These are phyloP conservation scores for Microcebus griseorufus DNA, from an alignment of 2,113 vertebrate species.

Conservation along the genomic window DNA sequence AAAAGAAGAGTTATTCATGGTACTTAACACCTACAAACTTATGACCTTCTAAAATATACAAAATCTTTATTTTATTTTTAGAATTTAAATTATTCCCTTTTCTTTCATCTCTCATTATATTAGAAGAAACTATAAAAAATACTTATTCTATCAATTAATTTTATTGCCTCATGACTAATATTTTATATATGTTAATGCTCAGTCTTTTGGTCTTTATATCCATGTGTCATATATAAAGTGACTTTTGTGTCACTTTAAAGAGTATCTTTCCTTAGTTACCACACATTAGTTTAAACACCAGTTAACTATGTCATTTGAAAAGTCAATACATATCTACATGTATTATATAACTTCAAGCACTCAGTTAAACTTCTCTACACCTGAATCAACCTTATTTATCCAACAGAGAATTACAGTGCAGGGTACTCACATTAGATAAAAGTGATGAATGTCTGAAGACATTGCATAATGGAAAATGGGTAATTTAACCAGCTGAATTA, in stretches of 20 bases:
- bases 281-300: neutral
- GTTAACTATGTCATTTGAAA: conserved; percentile 29
- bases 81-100: conserved; percentile 9
- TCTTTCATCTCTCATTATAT: neutral
- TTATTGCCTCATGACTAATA: neutral
- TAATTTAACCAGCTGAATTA: neutral
- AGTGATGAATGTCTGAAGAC: neutral
- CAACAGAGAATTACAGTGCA: neutral
- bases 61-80: neutral
- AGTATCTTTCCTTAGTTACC: neutral
- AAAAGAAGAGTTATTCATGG: neutral
- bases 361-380: neutral
- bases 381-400: conserved; percentile 23
- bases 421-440: neutral
- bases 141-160: neutral
- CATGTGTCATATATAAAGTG: neutral
- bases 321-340: neutral
- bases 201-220: neutral
- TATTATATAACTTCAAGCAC: neutral
- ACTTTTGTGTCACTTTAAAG: conserved; percentile 12
- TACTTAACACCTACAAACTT: neutral
- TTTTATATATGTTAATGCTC: neutral
- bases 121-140: neutral
- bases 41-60: neutral
- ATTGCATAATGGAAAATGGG: neutral